phyloP scores from a whole-genome alignment of 2,113 vertebrate species.

The Monopterus albus region DNA sequence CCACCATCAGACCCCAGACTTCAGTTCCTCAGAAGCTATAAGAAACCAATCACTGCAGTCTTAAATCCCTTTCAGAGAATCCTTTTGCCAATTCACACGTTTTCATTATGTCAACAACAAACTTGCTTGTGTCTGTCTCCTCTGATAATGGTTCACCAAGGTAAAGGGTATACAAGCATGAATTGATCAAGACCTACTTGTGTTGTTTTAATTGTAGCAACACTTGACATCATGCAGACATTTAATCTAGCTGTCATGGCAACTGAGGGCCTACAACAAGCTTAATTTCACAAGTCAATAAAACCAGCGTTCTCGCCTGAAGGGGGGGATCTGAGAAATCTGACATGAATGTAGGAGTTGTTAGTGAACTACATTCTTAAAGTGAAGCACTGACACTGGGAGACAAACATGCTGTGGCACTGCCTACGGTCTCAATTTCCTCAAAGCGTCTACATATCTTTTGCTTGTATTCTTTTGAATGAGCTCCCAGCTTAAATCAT shows the following conservation, averaged over 20 bases:
- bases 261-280: conserved; percentile 33
- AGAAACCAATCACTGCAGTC: conserved; percentile 6
- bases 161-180: conserved; percentile 1
- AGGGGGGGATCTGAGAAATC: conserved; percentile 33
- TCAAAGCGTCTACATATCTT: background rate
- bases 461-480: background rate
- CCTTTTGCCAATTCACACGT: background rate
- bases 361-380: conserved; percentile 2
- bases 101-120: conserved; percentile 21
- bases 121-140: background rate
- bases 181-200: conserved; percentile 17
- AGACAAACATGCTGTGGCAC: background rate
- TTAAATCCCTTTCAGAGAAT: background rate
- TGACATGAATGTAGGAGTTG: conserved; percentile 39
- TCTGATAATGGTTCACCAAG: background rate
- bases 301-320: conserved; percentile 28
- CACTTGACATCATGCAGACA: conserved; percentile 29
- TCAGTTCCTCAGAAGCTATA: conserved; percentile 23
- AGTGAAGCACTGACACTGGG: conserved; percentile 13
- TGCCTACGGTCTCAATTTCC: background rate
- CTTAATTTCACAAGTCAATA: conserved; percentile 45
- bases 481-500: conserved; percentile 8
- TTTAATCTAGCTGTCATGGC: conserved; percentile 53
- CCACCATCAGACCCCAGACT: conserved; percentile 26
- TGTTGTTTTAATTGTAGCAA: conserved; percentile 34